Conservation (phyloP, 2,888 invertebrate species). For the Andrena camellia region DNA sequence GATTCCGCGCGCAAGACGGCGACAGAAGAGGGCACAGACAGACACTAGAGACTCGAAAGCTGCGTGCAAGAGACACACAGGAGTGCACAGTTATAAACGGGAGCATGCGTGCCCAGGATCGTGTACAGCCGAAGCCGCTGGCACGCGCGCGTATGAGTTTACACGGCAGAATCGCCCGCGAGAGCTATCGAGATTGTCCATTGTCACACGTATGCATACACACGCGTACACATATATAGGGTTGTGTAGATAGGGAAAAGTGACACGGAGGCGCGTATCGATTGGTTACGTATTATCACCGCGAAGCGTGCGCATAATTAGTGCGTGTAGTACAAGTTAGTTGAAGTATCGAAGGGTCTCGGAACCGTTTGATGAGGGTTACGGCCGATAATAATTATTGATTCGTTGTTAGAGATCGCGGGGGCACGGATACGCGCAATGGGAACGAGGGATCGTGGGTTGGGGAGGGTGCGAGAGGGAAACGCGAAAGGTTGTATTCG, state of each 20-base stretch:
- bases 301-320: constrained; percentile 63
- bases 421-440: constrained; percentile 59
- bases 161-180: no score
- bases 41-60: neutral
- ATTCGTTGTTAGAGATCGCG: constrained; percentile 74
- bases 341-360: constrained; percentile 67
- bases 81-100: neutral
- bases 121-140: no score
- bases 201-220: no score
- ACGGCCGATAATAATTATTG: constrained; percentile 52
- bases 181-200: no score
- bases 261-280: constrained; percentile 54
- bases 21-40: neutral
- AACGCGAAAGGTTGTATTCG: constrained; percentile 76
- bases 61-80: constrained; percentile 21
- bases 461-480: neutral
- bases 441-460: neutral
- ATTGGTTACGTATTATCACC: constrained; percentile 78
- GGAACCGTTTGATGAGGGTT: constrained; percentile 37
- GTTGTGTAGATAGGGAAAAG: constrained; percentile 49
- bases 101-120: neutral
- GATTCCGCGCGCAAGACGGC: constrained; percentile 34
- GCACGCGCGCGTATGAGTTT: no score
- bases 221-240: no score
- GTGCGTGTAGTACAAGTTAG: constrained; percentile 73